These are phyloP conservation scores for Boleophthalmus pectinirostris DNA, from an alignment of 2,113 vertebrate genomes.

Conservation along the genomic window DNA sequence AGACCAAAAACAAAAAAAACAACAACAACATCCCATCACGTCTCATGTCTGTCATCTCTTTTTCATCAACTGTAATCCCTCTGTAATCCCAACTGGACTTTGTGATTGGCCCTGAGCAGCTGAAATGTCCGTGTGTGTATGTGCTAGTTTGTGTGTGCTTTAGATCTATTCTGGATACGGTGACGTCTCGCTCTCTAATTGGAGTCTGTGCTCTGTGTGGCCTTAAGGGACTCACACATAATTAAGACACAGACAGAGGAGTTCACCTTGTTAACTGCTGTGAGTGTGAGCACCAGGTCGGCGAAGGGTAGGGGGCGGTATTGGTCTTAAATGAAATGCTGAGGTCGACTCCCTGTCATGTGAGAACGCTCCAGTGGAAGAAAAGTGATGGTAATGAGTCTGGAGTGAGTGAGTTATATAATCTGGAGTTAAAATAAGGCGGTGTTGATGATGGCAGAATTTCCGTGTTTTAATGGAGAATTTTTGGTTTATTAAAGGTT, in stretches of 20 bases:
- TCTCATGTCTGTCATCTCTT: slow-evolving; percentile 16
- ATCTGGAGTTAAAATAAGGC: not conserved
- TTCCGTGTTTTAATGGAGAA: not conserved
- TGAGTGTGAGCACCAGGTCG: not conserved
- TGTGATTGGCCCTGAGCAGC: slow-evolving; percentile 15
- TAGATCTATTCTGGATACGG: slow-evolving; percentile 31
- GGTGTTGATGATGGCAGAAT: not conserved
- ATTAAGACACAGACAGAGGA: slow-evolving; percentile 40
- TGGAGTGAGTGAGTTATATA: not conserved
- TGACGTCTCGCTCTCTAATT: slow-evolving; percentile 61
- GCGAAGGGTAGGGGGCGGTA: not conserved
- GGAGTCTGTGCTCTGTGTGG: slow-evolving; percentile 44
- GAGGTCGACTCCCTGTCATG: not conserved
- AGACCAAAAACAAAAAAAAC: no score
- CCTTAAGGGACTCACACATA: slow-evolving; percentile 55
- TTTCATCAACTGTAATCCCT: slow-evolving; percentile 21
- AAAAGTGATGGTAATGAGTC: not conserved
- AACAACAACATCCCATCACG: not conserved
- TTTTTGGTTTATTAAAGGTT: slow-evolving; percentile 1
- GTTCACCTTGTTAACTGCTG: no score
- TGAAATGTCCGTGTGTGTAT: slow-evolving; percentile 14
- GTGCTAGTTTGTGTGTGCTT: not conserved
- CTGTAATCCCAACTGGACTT: not conserved
- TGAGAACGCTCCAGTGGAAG: not conserved
- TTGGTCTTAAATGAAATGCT: not conserved